Conservation (phyloP, 2,797 vertebrate species). For the Acomys russatus region DNA sequence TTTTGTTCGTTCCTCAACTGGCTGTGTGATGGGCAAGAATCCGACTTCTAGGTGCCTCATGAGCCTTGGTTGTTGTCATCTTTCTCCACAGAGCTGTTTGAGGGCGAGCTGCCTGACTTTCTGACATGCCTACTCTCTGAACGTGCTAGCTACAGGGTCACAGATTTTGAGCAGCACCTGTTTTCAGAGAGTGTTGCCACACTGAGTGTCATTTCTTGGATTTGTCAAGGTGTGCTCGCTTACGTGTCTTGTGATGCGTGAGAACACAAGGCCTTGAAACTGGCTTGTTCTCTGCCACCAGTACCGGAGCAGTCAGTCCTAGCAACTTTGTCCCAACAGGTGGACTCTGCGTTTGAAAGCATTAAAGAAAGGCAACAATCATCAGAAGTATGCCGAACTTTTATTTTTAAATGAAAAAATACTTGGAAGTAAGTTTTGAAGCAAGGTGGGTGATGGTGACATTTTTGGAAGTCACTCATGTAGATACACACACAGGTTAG, state of each 20-base stretch:
- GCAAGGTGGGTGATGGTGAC: neutral
- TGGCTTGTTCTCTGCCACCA: neutral
- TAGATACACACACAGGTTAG: fast-evolving
- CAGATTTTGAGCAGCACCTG: neutral
- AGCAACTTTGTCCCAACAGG: too few relatives aligned
- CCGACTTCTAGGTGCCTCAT: neutral
- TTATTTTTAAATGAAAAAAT: neutral
- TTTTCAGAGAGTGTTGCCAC: neutral
- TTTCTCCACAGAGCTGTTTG: neutral
- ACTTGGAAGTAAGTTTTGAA: neutral
- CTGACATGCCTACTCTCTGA: neutral
- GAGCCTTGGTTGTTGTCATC: fast-evolving
- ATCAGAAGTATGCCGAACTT: neutral
- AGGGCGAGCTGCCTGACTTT: too few relatives aligned
- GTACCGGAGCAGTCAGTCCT: fast-evolving
- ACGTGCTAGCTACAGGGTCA: neutral
- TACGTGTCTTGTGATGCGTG: neutral
- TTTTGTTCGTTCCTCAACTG: neutral
- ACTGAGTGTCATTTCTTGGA: fast-evolving
- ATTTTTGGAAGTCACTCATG: neutral
- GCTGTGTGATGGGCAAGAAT: neutral
- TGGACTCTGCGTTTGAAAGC: neutral
- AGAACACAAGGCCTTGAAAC: neutral
- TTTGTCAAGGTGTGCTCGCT: neutral
- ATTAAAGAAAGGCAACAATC: neutral